Base-by-base conservation (phyloP, 1,140 invertebrate genomes). In the Berghia stephanieae region DNA sequence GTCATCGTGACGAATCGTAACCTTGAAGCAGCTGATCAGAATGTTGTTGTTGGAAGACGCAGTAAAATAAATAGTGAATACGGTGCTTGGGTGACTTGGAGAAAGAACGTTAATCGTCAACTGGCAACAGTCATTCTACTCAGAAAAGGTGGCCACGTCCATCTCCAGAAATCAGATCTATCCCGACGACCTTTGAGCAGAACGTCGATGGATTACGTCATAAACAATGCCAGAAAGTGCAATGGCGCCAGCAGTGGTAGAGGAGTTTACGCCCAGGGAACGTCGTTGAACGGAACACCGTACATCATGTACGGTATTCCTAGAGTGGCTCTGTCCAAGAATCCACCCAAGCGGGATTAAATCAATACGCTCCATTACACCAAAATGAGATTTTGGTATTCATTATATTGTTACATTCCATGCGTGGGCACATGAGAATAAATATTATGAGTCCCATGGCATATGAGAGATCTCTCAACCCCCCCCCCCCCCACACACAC, bases 291-390 rank as follows among this genome's bases (percentile, higher is more conserved):
- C 42, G 44, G 69, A 5, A 71, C 46, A 31, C 69, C 69, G 10
- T 71, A 49, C n/a, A 27, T 71, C n/a, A 71, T 71, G 69, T 71
- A 71, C 38, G 69, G 69, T 1, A 71, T 71, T 31, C 69, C 69
- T 4, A 40, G 69, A 31, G 69, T 43, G 1, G 46, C 69, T 4
- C 36, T 71, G 27, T 40, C 69, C 44, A 40, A 34, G 43, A 71
- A 40, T 31, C 36, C n/a, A n/a, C n/a, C n/a, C n/a, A n/a, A n/a
- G n/a, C n/a, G 66, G 34, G 6, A 8, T 34, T 16, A 31, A 34
- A 6, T 8, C n/a, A 68, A 10, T 8, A 6, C 66, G 42, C 34
- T 16, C 8, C 34, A 68, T 38, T 13, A 8, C 21, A 34, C 21
- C 6, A 63, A 63, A 63, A 34, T n/a, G 6, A 34, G 6, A 63